Evolutionary conservation across 1,140 invertebrate species (phyloP).

Genomic region (Heliconius congener): DNA sequence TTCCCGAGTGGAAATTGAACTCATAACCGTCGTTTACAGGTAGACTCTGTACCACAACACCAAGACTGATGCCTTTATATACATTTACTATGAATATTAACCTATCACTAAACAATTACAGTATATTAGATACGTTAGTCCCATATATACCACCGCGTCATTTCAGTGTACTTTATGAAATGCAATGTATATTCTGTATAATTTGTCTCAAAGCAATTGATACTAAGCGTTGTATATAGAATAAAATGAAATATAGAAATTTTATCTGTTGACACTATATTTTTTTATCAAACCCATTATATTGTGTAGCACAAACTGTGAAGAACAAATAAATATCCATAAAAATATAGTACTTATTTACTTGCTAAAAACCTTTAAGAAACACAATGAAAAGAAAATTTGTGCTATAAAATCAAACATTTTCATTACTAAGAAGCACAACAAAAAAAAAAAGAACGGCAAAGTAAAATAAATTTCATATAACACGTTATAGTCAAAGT

Average conservation of each 20-base stretch:
- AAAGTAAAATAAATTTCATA: neutral
- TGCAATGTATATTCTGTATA: neutral
- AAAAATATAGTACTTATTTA: too few species aligned
- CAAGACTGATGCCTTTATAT: too few species aligned
- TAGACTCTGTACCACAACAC: neutral
- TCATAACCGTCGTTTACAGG: neutral
- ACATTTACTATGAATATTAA: neutral
- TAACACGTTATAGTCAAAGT: slow-evolving; percentile 6
- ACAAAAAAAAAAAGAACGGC: neutral
- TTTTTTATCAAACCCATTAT: too few species aligned
- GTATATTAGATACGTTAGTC: neutral
- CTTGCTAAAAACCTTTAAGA: too few species aligned
- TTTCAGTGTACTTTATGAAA: neutral
- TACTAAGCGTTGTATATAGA: neutral
- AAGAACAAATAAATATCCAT: too few species aligned
- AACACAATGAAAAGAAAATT: neutral
- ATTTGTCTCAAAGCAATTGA: slow-evolving; percentile 1
- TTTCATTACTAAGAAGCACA: neutral
- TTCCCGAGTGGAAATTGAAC: neutral
- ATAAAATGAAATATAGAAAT: neutral
- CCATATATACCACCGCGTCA: neutral
- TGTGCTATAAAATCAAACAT: neutral
- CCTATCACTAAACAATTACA: neutral
- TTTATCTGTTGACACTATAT: neutral
- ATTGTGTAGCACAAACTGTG: too few species aligned